Base-by-base conservation (phyloP, 2,888 invertebrate species). In the Chrysomela aeneicollis region DNA sequence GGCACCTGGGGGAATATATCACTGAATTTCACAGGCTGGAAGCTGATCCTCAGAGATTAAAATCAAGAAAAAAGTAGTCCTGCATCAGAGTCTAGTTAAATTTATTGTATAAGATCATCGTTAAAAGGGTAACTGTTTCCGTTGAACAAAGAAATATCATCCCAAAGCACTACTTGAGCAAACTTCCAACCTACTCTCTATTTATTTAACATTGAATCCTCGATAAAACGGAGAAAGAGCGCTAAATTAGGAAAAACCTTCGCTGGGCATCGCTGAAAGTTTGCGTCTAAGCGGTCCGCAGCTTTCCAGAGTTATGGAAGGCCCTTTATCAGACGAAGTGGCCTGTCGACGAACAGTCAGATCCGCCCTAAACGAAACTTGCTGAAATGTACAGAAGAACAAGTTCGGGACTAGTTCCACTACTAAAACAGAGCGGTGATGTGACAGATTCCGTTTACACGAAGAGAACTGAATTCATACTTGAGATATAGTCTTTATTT, bases 321-420 rank as follows among this genome's bases (percentile, higher is more conserved):
- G 72, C 73, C 74, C 75, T 77, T 74, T 75, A 77, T 77, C 76
- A 76, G 74, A 59, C 70, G 68, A 73, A 77, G 76, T 76, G 74
- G 76, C 72, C 74, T 78, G 77, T 78, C 77, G 75, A 65, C 69
- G 62, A 61, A 61, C 63, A 66, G 59, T 50, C 35, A 64, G 58
- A 64, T 64, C 64, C 69, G 69, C 69, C 69, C 59, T 49, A 15
- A 42, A 54, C 12, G 62, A 67, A 67, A 67, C 65, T 67, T 69
- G 55, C 51, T 19, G 50, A 59, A 59, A 62, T 62, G 54, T 59
- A 62, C 62, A 58, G 61, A 46, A 61, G 59, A 61, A 59, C 61
- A 59, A 61, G 35, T 61, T 61, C 18, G 21, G 53, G 49, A 59
- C 35, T 47, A 52, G 52, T 58, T 46, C 30, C 15, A 32, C n/a